Evolutionary conservation across 2,888 invertebrate species (phyloP), one percentile per base, ranked within the genome.

Genomic region (Capitulum mitella): DNA sequence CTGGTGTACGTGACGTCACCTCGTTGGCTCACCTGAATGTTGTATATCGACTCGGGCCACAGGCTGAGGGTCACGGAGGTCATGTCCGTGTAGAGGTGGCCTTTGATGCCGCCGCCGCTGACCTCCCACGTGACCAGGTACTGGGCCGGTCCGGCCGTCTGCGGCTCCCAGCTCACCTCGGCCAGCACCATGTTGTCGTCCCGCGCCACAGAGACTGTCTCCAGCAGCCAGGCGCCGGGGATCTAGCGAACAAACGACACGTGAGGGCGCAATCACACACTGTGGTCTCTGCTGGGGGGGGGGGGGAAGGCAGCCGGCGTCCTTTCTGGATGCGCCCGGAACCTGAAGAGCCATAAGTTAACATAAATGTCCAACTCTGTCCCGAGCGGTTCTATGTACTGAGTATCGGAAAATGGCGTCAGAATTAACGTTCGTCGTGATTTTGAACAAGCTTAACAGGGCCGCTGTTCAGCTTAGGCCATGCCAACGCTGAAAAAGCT

Each of bases 51-150:
- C 85, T 92, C 92, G 77, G 92, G 92, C 92, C 92, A 93, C 78
- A 93, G 87, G 79, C 92, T 92, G 82, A 93, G 86, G 79, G 92
- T 92, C 81, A 93, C 92, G 83, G 91, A 90, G 80, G 92, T 92
- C 78, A 92, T 91, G 86, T 93, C 92, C 70, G 93, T 93, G 86
- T 92, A 92, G 82, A 93, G 88, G 86, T 93, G 92, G 82, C 93
- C 93, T 86, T 92, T 92, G 80, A 93, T 87, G 82, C 92, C 92
- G 82, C 92, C 92, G 80, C 92, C 92, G 84, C 91, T 91, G 79
- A 93, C 91, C 88, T 93, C 93, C 93, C 93, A 93, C 81, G 92
- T 92, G 78, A 93, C 92, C 84, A 93, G 88, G 86, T 92, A 93
- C 80, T 92, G 90, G 29, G 80, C 81, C 22, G 80, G 78, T 61